Evolutionary conservation across 1,140 invertebrate species (phyloP).

Genomic region (Drosophila truncata): DNA sequence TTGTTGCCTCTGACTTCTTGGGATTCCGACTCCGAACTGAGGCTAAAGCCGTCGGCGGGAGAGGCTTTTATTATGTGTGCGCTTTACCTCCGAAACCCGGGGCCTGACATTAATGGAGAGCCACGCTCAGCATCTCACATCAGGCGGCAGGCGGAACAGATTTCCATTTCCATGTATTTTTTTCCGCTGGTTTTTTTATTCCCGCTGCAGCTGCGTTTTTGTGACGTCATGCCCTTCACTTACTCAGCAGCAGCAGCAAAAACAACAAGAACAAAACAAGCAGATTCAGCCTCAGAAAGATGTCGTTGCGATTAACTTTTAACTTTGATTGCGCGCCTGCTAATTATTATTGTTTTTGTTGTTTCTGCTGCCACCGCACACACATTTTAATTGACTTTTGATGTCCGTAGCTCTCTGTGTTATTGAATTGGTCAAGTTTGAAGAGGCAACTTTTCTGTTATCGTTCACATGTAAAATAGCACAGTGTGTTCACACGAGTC

Average conservation of each 20-base stretch:
- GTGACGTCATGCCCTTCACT: slow-evolving; percentile 82
- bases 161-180: slow-evolving; percentile 26
- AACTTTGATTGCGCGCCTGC: slow-evolving; percentile 38
- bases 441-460: slow-evolving; percentile 16
- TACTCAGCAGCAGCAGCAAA: slow-evolving; percentile 35
- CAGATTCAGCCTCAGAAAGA: slow-evolving; percentile 17
- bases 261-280: slow-evolving; percentile 6
- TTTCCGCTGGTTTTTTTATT: slow-evolving; percentile 14
- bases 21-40: slow-evolving; percentile 45
- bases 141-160: slow-evolving; percentile 30
- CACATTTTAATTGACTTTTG: slow-evolving; percentile 54
- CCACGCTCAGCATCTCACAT: slow-evolving; percentile 4
- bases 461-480: slow-evolving; percentile 1
- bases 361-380: neutral
- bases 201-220: slow-evolving; percentile 41
- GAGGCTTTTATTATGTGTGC: slow-evolving; percentile 54
- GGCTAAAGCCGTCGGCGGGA: slow-evolving; percentile 14
- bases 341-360: slow-evolving; percentile 38
- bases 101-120: slow-evolving; percentile 34
- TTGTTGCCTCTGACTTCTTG: slow-evolving; percentile 2
- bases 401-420: slow-evolving; percentile 25
- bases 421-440: slow-evolving; percentile 51
- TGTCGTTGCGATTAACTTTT: slow-evolving; percentile 31
- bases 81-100: slow-evolving; percentile 3
- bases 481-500: neutral